Percentiles rank a stretch among this genome's conserved stretches.
These are phyloP conservation scores for Brenthis hecate DNA, from an alignment of 2,888 invertebrate genomes.

Conservation along the genomic window DNA sequence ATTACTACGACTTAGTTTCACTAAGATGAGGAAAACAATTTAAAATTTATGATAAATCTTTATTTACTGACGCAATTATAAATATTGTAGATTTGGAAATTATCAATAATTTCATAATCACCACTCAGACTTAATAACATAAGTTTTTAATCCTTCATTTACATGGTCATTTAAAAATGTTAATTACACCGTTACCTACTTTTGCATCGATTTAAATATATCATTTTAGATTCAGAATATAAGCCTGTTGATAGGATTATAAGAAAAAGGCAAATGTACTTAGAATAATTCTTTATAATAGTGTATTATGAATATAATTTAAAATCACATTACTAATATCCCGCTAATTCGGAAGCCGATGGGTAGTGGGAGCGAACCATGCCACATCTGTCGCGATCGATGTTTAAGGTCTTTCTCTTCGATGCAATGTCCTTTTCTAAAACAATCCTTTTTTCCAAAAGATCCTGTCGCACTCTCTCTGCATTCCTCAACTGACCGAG, in stretches of 20 bases:
- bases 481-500: conserved; percentile 85
- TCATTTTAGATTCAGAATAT: too few species aligned
- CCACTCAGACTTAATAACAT: not conserved
- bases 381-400: conserved; percentile 86
- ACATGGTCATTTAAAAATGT: not conserved
- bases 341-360: conserved; percentile 85
- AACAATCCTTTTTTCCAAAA: conserved; percentile 81
- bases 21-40: conserved; percentile 20
- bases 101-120: conserved; percentile 8
- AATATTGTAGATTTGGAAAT: conserved; percentile 13
- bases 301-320: conserved; percentile 9
- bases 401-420: conserved; percentile 86
- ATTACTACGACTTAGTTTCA: conserved; percentile 25
- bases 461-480: conserved; percentile 76
- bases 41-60: conserved; percentile 18
- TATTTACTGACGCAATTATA: conserved; percentile 13
- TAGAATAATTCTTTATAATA: not conserved
- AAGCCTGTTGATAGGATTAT: too few species aligned
- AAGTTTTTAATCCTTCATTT: not conserved
- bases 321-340: conserved; percentile 58
- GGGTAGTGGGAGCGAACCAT: conserved; percentile 87
- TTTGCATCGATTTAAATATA: too few species aligned
- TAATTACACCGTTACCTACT: not conserved
- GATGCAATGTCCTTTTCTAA: conserved; percentile 87
- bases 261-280: too few species aligned